Evolutionary conservation across 2,888 invertebrate genomes (phyloP).

Genomic region (Rotaria magnacalcarata): DNA sequence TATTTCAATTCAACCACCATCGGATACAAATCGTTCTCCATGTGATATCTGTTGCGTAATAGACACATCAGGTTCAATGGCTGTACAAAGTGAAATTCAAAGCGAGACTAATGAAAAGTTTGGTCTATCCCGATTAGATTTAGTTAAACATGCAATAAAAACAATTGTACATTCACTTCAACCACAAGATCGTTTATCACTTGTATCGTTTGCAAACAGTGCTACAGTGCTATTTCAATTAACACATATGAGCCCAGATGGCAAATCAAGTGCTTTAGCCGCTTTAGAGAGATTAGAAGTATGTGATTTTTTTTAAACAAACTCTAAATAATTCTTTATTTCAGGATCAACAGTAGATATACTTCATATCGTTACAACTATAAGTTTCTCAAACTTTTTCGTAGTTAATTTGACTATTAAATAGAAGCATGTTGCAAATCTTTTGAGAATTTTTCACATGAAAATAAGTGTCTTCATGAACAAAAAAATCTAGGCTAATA

Average conservation of each 20-base stretch:
- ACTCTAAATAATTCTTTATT: too few relatives aligned
- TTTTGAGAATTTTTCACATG: too few relatives aligned
- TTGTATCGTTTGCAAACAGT: constrained; percentile 25
- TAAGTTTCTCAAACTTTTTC: too few relatives aligned
- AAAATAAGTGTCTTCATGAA: too few relatives aligned
- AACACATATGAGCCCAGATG: background rate
- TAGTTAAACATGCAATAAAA: constrained; percentile 14
- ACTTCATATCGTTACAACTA: too few relatives aligned
- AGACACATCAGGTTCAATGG: constrained; percentile 22
- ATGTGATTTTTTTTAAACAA: background rate
- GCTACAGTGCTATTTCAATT: background rate
- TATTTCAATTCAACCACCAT: constrained; percentile 3
- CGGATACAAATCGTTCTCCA: background rate
- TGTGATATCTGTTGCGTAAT: constrained; percentile 28
- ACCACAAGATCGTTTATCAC: background rate
- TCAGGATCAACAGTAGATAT: too few relatives aligned
- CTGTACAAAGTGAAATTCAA: background rate
- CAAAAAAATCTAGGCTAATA: too few relatives aligned
- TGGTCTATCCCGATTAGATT: constrained; percentile 11
- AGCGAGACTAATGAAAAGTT: background rate
- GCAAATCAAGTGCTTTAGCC: constrained; percentile 1
- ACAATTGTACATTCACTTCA: background rate
- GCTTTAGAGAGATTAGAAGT: background rate
- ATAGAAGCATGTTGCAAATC: too few relatives aligned
- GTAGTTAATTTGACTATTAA: too few relatives aligned